phyloP scores from a whole-genome alignment of 2,797 vertebrate genomes.

The Apodemus agrarius region DNA sequence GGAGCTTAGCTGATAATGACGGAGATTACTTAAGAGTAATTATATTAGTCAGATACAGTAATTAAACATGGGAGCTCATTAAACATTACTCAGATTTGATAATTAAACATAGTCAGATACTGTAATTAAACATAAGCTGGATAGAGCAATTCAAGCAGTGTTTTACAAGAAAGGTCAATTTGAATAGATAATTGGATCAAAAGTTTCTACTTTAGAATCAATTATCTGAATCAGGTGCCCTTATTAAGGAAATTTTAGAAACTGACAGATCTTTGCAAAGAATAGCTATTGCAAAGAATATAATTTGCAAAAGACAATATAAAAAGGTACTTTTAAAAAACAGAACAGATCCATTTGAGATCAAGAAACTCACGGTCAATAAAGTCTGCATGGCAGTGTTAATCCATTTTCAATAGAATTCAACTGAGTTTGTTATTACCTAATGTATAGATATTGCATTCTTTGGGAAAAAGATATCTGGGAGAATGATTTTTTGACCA shows the following conservation, averaged over 20 bases:
- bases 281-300: slow-evolving; percentile 6
- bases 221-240: slow-evolving; percentile 68
- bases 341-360: slow-evolving; percentile 7
- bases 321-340: background rate
- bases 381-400: background rate
- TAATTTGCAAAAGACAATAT: background rate
- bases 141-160: slow-evolving; percentile 44
- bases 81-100: slow-evolving; percentile 74
- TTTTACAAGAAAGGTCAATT: slow-evolving; percentile 75
- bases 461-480: background rate
- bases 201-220: slow-evolving; percentile 65
- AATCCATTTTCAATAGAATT: slow-evolving; percentile 15
- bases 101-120: slow-evolving; percentile 71
- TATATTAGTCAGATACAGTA: slow-evolving; percentile 71
- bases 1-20: slow-evolving; percentile 47
- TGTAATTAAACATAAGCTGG: slow-evolving; percentile 75
- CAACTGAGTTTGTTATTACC: background rate
- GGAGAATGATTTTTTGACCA: background rate
- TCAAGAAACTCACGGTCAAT: slow-evolving; percentile 5
- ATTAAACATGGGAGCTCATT: slow-evolving; percentile 79
- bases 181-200: slow-evolving; percentile 61
- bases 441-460: background rate
- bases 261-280: slow-evolving; percentile 23
- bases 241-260: slow-evolving; percentile 61
- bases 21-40: slow-evolving; percentile 72